A percentile compares a stretch with the other conserved stretches of the same genome.
These are phyloP conservation scores for Oreonectes daqikongensis DNA, from an alignment of 2,797 vertebrate species.

Conservation along the genomic window DNA sequence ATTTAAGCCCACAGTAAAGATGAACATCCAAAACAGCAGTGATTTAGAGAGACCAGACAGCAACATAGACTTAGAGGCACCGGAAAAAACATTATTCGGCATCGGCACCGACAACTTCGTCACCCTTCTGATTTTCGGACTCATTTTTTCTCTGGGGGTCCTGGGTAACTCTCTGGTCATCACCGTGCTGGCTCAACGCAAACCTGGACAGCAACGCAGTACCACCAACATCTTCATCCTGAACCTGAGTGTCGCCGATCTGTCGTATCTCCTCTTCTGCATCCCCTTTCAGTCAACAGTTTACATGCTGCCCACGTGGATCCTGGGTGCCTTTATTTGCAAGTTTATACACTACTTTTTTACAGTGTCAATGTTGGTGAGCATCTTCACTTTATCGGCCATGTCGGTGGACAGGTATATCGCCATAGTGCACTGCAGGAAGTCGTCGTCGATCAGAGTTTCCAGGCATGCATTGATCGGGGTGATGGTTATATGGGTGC, in stretches of 20 bases:
- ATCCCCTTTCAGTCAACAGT: constrained; percentile 95
- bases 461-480: constrained; percentile 85
- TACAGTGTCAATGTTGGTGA: constrained; percentile 97
- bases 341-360: constrained; percentile 97
- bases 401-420: constrained; percentile 99
- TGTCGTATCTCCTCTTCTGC: constrained; percentile 96
- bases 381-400: constrained; percentile 94
- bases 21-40: constrained; percentile 45
- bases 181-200: constrained; percentile 89
- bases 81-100: constrained; percentile 77
- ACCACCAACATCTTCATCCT: constrained; percentile 97
- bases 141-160: constrained; percentile 92
- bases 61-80: constrained; percentile 58
- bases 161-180: constrained; percentile 96
- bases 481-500: constrained; percentile 88
- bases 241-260: constrained; percentile 95
- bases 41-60: constrained; percentile 11
- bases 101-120: constrained; percentile 90
- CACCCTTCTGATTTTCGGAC: constrained; percentile 86
- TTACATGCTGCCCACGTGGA: constrained; percentile 91
- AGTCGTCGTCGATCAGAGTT: constrained; percentile 86
- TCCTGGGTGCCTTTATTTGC: constrained; percentile 93
- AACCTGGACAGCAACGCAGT: constrained; percentile 86
- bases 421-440: constrained; percentile 94
- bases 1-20: background rate